Evolutionary conservation across 2,888 invertebrate genomes (phyloP).

Genomic region (Gonocerus acuteangulatus): DNA sequence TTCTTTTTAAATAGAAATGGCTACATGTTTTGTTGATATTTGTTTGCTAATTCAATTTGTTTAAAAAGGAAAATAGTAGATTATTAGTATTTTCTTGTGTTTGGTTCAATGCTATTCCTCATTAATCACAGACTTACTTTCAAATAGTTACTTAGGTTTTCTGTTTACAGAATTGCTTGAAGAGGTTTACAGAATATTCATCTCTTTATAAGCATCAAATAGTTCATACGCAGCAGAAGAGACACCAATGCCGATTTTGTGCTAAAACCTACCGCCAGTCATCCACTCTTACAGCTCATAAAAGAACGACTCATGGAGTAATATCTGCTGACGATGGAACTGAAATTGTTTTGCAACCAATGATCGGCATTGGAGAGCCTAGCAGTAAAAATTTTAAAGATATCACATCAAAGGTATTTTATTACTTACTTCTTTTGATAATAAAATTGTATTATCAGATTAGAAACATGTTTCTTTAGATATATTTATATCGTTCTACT

Average conservation of each 20-base stretch:
- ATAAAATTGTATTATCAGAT: neutral
- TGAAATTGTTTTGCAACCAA: constrained; percentile 40
- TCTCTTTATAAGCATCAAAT: constrained; percentile 60
- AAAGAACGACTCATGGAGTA: constrained; percentile 50
- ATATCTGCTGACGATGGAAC: constrained; percentile 44
- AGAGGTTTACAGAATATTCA: constrained; percentile 61
- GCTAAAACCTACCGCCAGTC: constrained; percentile 54
- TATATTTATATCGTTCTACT: no score
- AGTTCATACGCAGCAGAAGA: constrained; percentile 54
- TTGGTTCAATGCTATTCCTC: no score
- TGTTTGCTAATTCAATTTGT: no score
- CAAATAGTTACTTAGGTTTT: no score
- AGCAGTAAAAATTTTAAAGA: constrained; percentile 30
- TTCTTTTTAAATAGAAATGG: no score
- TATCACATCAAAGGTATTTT: constrained; percentile 27
- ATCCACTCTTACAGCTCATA: constrained; percentile 55
- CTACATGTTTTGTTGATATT: no score
- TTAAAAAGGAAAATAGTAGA: no score
- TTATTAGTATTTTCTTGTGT: no score
- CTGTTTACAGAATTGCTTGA: constrained; percentile 50
- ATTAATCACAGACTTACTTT: no score
- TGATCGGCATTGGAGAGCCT: constrained; percentile 20
- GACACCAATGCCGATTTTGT: constrained; percentile 53
- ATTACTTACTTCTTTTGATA: neutral
- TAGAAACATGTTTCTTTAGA: no score